These are phyloP conservation scores for Lipotes vexillifer DNA, from an alignment of 2,113 vertebrate genomes.

Conservation along the genomic window DNA sequence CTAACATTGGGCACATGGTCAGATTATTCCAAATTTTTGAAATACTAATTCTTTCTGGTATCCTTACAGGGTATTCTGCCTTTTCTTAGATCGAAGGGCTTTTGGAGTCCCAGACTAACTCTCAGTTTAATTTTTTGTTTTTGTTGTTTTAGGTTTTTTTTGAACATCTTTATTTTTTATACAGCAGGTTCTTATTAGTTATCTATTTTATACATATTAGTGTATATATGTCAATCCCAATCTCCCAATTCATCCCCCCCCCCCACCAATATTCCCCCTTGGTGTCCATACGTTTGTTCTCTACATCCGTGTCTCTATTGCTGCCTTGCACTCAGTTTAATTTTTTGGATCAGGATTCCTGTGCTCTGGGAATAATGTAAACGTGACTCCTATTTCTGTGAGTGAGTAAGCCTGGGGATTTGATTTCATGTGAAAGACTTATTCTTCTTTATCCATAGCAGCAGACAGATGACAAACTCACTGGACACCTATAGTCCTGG, in stretches of 20 bases:
- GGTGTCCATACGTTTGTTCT: too few species aligned
- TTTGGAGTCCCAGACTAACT: not conserved
- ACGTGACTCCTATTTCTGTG: not conserved
- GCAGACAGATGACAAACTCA: not conserved
- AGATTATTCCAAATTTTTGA: not conserved
- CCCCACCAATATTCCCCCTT: too few species aligned
- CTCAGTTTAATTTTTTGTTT: not conserved
- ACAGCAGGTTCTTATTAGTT: too few species aligned
- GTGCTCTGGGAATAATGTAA: not conserved
- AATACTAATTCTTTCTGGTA: not conserved
- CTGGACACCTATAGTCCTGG: not conserved
- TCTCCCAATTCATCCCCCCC: too few species aligned
- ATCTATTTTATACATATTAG: too few species aligned
- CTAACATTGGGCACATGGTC: not conserved
- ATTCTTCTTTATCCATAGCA: not conserved
- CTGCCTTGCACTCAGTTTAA: not conserved
- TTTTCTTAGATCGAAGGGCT: not conserved
- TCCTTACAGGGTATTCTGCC: not conserved
- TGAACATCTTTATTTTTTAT: too few species aligned
- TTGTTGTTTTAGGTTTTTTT: too few species aligned
- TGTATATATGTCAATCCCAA: too few species aligned
- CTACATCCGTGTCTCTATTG: too few species aligned
- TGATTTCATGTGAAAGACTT: not conserved
- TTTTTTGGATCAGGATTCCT: not conserved
- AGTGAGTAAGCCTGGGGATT: not conserved